Percentiles rank a stretch among this genome's conserved stretches.
These are phyloP conservation scores for Glyptemys insculpta DNA, from an alignment of 2,797 vertebrate genomes.

Conservation along the genomic window DNA sequence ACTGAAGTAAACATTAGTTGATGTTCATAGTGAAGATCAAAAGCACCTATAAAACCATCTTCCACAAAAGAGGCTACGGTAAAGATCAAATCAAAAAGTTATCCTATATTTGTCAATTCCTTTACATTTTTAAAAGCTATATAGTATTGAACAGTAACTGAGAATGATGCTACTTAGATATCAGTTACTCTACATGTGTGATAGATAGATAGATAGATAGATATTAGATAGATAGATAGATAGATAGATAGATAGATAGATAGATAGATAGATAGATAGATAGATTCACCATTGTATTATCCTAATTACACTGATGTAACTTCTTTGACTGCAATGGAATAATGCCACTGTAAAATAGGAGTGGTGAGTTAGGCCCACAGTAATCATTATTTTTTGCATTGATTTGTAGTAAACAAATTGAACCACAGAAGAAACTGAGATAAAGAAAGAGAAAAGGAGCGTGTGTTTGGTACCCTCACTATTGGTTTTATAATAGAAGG, in stretches of 20 bases:
- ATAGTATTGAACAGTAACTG: not conserved
- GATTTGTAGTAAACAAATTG: not conserved
- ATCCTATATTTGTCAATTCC: constrained; percentile 6
- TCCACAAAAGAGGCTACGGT: constrained; percentile 45
- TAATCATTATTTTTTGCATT: accelerated
- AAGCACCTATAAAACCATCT: constrained; percentile 65
- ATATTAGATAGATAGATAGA: not conserved
- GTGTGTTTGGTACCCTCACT: not conserved
- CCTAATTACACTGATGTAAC: not conserved
- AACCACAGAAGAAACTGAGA: not conserved
- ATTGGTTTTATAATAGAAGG: not conserved
- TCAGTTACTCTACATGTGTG: not conserved
- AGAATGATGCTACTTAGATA: not conserved
- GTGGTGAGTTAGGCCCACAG: accelerated
- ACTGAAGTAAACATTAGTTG: constrained; percentile 60
- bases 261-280: not conserved
- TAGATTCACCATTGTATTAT: not conserved
- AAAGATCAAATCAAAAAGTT: constrained; percentile 38
- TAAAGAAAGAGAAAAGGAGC: not conserved
- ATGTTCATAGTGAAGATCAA: constrained; percentile 71
- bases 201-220: not conserved
- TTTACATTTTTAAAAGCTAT: constrained; percentile 29
- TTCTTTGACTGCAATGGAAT: not conserved
- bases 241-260: not conserved
- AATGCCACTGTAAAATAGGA: not conserved